Conservation (phyloP, 2,797 vertebrate species). For the Sciurus carolinensis region DNA sequence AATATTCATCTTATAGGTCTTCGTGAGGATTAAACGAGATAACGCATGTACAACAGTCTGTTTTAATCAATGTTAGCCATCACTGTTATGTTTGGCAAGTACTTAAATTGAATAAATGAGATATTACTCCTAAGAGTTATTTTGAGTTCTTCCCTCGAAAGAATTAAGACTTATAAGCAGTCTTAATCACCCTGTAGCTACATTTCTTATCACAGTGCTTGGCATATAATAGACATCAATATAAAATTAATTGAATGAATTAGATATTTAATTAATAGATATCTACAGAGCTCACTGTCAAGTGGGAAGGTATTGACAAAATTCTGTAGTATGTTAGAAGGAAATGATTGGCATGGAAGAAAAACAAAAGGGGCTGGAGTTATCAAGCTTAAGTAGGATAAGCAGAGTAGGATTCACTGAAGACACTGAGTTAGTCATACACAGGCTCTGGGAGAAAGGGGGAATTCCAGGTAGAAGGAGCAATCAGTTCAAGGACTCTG, state of each 20-base stretch:
- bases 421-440: conserved; percentile 40
- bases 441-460: background rate
- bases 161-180: background rate
- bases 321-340: conserved; percentile 35
- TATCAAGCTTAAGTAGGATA: background rate
- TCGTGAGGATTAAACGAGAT: conserved; percentile 45
- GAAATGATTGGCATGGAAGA: background rate
- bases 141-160: conserved; percentile 8
- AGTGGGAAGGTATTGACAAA: conserved; percentile 22
- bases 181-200: conserved; percentile 32
- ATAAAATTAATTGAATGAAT: conserved; percentile 39
- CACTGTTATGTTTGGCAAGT: background rate
- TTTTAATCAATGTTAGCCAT: conserved; percentile 33
- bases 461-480: background rate
- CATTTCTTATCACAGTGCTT: conserved; percentile 35
- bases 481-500: background rate
- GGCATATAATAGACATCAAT: background rate
- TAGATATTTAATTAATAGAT: conserved; percentile 42
- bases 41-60: background rate
- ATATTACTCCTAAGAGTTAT: background rate
- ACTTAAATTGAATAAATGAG: conserved; percentile 19
- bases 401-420: conserved; percentile 11
- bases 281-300: conserved; percentile 35
- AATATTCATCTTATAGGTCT: background rate
- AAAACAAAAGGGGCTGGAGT: conserved; percentile 1